These are phyloP conservation scores for Phocides pigmalion DNA, from an alignment of 1,140 invertebrate genomes.

Conservation along the genomic window DNA sequence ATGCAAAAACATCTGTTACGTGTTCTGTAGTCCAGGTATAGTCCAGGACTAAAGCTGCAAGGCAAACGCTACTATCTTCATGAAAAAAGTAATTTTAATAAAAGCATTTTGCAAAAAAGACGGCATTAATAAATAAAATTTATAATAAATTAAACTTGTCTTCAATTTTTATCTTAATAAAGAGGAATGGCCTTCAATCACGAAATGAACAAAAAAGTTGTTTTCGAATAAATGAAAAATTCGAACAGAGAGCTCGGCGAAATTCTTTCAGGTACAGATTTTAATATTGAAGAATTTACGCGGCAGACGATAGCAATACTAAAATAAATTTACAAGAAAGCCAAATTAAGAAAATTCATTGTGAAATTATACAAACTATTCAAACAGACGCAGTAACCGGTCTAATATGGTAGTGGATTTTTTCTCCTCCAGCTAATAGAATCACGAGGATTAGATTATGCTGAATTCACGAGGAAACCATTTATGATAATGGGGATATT, in stretches of 20 bases:
- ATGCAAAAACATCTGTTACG: no score
- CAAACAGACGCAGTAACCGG: conserved; percentile 3
- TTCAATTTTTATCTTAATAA: not conserved
- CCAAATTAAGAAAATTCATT: conserved; percentile 29
- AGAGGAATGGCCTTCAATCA: conserved; percentile 3
- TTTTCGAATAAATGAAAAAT: conserved; percentile 20
- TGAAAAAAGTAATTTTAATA: no score
- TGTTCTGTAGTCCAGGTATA: no score
- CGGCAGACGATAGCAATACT: conserved; percentile 20
- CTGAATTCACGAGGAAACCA: conserved; percentile 46
- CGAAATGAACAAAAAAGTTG: conserved; percentile 8
- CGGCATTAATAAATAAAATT: not conserved
- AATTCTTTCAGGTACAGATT: conserved; percentile 19
- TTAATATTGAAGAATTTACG: conserved; percentile 25
- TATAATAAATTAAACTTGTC: conserved; percentile 3
- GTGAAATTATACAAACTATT: conserved; percentile 23
- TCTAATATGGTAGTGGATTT: conserved; percentile 21
- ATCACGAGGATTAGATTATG: conserved; percentile 33
- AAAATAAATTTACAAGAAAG: conserved; percentile 27
- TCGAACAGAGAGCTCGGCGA: not conserved
- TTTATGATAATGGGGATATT: conserved; percentile 54
- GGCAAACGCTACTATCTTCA: no score
- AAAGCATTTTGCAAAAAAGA: no score
- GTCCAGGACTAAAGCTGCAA: no score
- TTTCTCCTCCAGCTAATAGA: conserved; percentile 21